These are phyloP conservation scores for Pemphigus obesinymphae DNA, from an alignment of 1,140 invertebrate genomes.

Conservation along the genomic window DNA sequence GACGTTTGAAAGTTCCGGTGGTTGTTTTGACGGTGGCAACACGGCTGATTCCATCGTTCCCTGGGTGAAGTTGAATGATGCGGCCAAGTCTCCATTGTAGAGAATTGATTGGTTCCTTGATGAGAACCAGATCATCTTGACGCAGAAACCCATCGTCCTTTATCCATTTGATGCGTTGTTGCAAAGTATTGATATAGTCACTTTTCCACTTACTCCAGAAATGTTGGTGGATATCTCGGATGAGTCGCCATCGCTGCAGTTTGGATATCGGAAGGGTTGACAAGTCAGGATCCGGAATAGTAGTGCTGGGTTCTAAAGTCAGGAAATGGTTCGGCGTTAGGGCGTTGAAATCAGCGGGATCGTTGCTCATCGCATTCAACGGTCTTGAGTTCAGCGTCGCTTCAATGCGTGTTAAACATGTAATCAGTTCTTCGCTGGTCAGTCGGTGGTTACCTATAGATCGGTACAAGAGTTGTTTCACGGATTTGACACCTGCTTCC, in stretches of 20 bases:
- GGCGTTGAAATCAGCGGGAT: too few species aligned
- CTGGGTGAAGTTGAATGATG: conserved; percentile 45
- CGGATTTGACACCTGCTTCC: too few species aligned
- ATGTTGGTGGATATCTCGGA: conserved; percentile 43
- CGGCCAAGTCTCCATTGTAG: conserved; percentile 46
- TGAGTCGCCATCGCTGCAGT: conserved; percentile 42
- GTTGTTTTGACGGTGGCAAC: conserved; percentile 47
- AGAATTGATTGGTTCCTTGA: conserved; percentile 20
- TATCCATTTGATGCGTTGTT: conserved; percentile 47
- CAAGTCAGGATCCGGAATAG: conserved; percentile 27
- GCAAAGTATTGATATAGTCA: conserved; percentile 47
- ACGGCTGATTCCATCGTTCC: conserved; percentile 45
- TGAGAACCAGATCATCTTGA: background rate
- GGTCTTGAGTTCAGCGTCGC: too few species aligned
- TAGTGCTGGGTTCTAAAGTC: conserved; percentile 42
- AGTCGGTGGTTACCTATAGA: too few species aligned
- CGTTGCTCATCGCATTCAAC: conserved; percentile 48
- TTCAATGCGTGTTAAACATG: conserved; percentile 45
- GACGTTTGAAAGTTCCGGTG: conserved; percentile 46
- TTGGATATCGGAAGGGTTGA: conserved; percentile 39
- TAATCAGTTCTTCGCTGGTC: too few species aligned
- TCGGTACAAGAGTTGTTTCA: too few species aligned
- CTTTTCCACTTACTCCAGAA: conserved; percentile 47
- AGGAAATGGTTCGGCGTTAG: conserved; percentile 49
- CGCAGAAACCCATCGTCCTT: background rate